These are phyloP conservation scores for silkworm (Bombyx mori) DNA, from an alignment of 1,140 invertebrate genomes.

Conservation along the genomic window DNA sequence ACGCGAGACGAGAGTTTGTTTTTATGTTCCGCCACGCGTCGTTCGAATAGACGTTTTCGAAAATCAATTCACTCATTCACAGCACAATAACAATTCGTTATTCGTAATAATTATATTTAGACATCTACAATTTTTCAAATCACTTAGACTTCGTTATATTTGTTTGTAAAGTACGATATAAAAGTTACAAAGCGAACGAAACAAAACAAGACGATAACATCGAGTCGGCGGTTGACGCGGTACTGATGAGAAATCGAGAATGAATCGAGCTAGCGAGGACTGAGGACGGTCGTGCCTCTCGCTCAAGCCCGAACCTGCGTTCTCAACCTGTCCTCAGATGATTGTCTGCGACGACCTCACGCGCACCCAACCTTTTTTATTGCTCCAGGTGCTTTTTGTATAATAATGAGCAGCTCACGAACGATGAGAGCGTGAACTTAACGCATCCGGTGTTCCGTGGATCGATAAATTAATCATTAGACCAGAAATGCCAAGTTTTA, in stretches of 20 bases:
- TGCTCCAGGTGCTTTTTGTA: conserved; percentile 32
- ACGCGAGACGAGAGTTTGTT: conserved; percentile 52
- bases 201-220: conserved; percentile 25
- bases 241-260: conserved; percentile 53
- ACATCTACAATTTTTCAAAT: conserved; percentile 25
- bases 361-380: conserved; percentile 34
- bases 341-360: conserved; percentile 40
- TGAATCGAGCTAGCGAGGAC: conserved; percentile 28
- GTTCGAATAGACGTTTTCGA: conserved; percentile 24
- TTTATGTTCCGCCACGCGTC: conserved; percentile 48
- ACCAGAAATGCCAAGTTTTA: too few relatives aligned
- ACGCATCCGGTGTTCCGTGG: conserved; percentile 12
- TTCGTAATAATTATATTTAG: conserved; percentile 29
- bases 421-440: conserved; percentile 2
- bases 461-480: too few relatives aligned
- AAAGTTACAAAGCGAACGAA: conserved; percentile 23
- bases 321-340: conserved; percentile 20
- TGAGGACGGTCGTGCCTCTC: conserved; percentile 34
- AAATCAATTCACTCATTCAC: conserved; percentile 44
- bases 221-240: conserved; percentile 45
- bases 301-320: conserved; percentile 28
- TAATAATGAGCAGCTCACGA: conserved; percentile 13
- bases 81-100: conserved; percentile 49
- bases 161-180: conserved; percentile 15
- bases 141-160: conserved; percentile 27